These are phyloP conservation scores for Tonatia bakeri DNA, from an alignment of 2,113 vertebrate species.

Conservation along the genomic window DNA sequence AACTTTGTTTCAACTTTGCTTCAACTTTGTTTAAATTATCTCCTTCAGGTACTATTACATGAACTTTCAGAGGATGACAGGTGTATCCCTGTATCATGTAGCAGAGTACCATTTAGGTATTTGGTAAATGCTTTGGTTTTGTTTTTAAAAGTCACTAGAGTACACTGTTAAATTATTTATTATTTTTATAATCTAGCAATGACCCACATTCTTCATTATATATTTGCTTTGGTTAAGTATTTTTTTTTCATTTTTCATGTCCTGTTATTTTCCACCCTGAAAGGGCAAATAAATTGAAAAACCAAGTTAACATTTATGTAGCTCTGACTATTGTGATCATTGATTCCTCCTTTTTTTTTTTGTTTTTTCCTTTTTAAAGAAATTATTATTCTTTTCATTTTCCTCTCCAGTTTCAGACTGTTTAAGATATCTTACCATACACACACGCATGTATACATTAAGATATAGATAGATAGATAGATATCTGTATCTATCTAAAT, in stretches of 20 bases:
- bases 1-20: background rate
- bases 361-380: background rate
- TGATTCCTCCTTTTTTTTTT: background rate
- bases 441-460: background rate
- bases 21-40: background rate
- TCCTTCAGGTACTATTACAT: background rate
- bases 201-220: background rate
- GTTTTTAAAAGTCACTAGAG: background rate
- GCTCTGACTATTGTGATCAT: background rate
- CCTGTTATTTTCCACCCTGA: background rate
- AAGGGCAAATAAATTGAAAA: background rate
- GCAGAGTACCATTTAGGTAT: background rate
- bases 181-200: background rate
- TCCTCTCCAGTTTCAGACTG: background rate
- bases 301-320: background rate
- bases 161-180: background rate
- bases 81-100: background rate
- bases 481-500: background rate
- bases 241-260: background rate
- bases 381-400: background rate
- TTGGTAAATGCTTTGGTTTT: background rate
- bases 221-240: background rate
- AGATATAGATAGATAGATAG: background rate
- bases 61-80: background rate
- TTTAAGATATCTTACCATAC: background rate